These are phyloP conservation scores for Alces alces DNA, from an alignment of 2,113 vertebrate species.

Conservation along the genomic window DNA sequence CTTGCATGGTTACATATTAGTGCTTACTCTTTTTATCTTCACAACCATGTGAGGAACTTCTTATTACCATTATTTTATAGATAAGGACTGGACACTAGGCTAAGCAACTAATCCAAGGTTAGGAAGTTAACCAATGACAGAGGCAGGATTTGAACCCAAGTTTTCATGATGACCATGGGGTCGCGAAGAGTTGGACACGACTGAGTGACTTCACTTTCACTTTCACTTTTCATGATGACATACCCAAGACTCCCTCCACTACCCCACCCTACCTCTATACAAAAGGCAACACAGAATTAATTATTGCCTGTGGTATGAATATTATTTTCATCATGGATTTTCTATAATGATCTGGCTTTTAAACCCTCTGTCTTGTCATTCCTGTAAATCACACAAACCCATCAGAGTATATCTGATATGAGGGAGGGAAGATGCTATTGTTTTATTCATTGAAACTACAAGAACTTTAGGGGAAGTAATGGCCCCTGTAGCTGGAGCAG, in stretches of 20 bases:
- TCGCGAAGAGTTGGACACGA: rapidly evolving
- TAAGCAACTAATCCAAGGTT: background rate
- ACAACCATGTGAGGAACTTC: background rate
- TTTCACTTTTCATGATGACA: background rate
- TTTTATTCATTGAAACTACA: background rate
- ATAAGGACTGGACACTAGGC: background rate
- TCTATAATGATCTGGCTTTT: background rate
- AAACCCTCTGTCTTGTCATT: background rate
- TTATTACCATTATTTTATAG: background rate
- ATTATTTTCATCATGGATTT: background rate
- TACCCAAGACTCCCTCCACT: background rate
- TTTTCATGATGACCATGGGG: background rate
- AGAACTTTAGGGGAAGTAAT: background rate
- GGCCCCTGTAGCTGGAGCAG: background rate
- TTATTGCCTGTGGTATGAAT: background rate
- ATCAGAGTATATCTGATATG: background rate
- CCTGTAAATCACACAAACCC: background rate
- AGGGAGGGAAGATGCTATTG: background rate
- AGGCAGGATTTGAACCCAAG: background rate
- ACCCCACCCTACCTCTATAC: background rate
- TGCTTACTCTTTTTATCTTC: background rate
- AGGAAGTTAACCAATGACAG: background rate
- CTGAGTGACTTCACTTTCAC: too few relatives aligned
- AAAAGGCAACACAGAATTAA: background rate
- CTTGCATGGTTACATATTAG: background rate